Evolutionary conservation across 2,888 invertebrate genomes (phyloP).

Genomic region (Leptinotarsa tumamoca): DNA sequence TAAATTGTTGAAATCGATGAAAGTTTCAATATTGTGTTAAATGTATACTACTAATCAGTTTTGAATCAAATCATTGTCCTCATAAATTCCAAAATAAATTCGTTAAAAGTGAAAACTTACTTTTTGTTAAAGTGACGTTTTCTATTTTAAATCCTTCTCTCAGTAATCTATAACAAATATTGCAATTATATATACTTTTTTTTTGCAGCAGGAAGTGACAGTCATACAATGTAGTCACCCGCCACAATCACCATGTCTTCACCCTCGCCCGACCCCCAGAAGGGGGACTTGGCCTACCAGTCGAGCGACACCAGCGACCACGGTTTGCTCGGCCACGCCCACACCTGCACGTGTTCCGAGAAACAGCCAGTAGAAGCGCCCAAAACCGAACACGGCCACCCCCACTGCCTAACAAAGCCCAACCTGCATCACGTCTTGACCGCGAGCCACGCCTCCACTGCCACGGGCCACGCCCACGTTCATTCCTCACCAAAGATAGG

Average conservation of each 20-base stretch:
- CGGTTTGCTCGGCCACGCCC: constrained; percentile 58
- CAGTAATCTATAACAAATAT: background rate
- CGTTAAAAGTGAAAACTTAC: too few relatives aligned
- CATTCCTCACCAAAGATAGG: constrained; percentile 43
- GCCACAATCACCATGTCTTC: constrained; percentile 53
- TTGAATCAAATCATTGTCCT: too few relatives aligned
- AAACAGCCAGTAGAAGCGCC: constrained; percentile 53
- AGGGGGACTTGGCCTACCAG: constrained; percentile 62
- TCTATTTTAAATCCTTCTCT: too few relatives aligned
- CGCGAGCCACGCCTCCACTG: constrained; percentile 52
- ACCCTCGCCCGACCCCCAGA: constrained; percentile 62
- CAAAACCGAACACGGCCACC: constrained; percentile 54
- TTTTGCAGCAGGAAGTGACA: constrained; percentile 12
- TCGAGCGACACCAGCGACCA: constrained; percentile 63
- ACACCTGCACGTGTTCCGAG: constrained; percentile 58
- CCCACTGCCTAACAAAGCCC: constrained; percentile 47
- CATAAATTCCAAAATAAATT: too few relatives aligned
- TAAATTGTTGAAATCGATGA: too few relatives aligned
- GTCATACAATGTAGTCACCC: constrained; percentile 3
- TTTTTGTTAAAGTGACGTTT: too few relatives aligned
- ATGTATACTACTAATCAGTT: too few relatives aligned
- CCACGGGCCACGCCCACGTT: constrained; percentile 57
- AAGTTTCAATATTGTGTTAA: too few relatives aligned
- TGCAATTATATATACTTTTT: background rate
- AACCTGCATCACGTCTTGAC: constrained; percentile 50